phyloP scores from a whole-genome alignment of 2,888 invertebrate genomes.

The Ethmia dodecea region DNA sequence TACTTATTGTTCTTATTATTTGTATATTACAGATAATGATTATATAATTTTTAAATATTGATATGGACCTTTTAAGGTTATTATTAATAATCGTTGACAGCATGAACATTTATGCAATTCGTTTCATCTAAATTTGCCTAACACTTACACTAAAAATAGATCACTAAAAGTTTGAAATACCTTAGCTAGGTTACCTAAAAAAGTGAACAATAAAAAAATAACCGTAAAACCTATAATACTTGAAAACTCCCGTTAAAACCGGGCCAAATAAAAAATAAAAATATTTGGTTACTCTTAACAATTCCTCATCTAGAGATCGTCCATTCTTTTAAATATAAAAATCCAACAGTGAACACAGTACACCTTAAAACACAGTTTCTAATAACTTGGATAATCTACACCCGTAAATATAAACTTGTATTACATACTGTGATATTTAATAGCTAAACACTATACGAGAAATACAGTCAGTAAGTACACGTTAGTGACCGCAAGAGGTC shows the following conservation, averaged over 20 bases:
- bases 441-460: conserved; percentile 28
- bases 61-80: conserved; percentile 76
- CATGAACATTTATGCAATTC: conserved; percentile 44
- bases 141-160: conserved; percentile 52
- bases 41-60: conserved; percentile 73
- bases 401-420: conserved; percentile 64
- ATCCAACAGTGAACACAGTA: conserved; percentile 69
- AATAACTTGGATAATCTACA: conserved; percentile 67
- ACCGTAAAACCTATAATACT: conserved; percentile 69
- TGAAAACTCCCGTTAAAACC: conserved; percentile 68
- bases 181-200: conserved; percentile 34
- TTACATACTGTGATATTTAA: conserved; percentile 49
- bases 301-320: conserved; percentile 57
- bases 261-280: conserved; percentile 49
- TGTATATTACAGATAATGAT: conserved; percentile 66
- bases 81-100: conserved; percentile 54
- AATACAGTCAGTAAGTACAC: conserved; percentile 21
- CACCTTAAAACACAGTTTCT: conserved; percentile 52
- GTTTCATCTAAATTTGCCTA: conserved; percentile 48
- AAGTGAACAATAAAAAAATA: conserved; percentile 24
- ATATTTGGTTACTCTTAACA: conserved; percentile 64
- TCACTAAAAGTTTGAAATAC: conserved; percentile 44
- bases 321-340: conserved; percentile 42
- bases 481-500: conserved; percentile 1
- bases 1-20: conserved; percentile 71